These are phyloP conservation scores for Callorhinus ursinus DNA, from an alignment of 2,113 vertebrate genomes.

Conservation along the genomic window DNA sequence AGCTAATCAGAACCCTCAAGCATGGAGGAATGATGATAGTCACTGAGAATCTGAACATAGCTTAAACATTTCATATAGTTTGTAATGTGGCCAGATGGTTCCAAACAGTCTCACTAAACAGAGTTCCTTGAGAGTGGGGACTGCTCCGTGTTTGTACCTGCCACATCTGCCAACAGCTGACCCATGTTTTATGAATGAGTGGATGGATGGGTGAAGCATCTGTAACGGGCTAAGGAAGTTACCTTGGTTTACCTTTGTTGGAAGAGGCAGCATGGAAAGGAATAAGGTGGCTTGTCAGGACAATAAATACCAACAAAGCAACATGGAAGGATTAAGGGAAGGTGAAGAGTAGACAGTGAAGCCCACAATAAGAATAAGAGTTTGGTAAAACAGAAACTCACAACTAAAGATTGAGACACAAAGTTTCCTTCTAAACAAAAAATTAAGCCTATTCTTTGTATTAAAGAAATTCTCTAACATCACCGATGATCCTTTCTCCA, in stretches of 20 bases:
- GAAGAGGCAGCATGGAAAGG: neutral
- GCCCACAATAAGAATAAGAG: neutral
- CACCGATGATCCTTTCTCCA: neutral
- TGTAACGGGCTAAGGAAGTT: neutral
- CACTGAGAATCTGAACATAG: neutral
- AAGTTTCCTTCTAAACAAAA: neutral
- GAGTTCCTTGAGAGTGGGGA: neutral
- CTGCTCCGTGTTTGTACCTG: neutral
- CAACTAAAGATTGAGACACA: neutral
- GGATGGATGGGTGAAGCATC: neutral
- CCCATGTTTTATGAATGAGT: neutral
- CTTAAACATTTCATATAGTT: neutral
- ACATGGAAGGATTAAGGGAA: neutral
- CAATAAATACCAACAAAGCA: neutral
- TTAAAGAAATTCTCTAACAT: slow-evolving; percentile 8
- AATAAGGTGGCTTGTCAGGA: neutral
- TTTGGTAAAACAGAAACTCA: neutral
- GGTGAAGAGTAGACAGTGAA: neutral
- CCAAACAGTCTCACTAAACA: neutral
- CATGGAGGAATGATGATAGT: neutral
- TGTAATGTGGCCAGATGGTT: neutral
- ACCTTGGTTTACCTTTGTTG: neutral
- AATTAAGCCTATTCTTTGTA: neutral
- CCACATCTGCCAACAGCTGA: neutral
- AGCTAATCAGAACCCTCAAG: neutral